A percentile compares a stretch with the other conserved stretches of the same genome.
These are phyloP conservation scores for Anthoscopus minutus DNA, from an alignment of 2,113 vertebrate genomes.

Conservation along the genomic window DNA sequence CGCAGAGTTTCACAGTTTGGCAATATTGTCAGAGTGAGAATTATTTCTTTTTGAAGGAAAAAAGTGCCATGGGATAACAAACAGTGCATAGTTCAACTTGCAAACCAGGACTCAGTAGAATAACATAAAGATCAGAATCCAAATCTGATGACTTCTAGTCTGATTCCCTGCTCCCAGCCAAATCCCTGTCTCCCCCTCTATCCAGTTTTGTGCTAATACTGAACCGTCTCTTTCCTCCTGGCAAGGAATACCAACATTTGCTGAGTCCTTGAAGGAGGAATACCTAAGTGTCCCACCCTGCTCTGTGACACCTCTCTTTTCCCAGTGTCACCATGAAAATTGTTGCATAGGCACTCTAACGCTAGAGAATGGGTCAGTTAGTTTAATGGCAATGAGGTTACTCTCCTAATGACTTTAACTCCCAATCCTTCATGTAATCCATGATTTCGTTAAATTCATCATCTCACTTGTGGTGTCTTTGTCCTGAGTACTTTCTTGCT, in stretches of 20 bases:
- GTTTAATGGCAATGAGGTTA: background rate
- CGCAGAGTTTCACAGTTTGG: background rate
- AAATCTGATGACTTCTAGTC: background rate
- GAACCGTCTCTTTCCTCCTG: background rate
- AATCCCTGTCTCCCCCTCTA: background rate
- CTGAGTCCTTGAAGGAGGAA: background rate
- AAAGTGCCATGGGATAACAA: background rate
- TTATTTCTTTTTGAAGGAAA: background rate
- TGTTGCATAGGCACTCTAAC: background rate
- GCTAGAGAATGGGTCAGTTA: background rate
- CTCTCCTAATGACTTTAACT: background rate
- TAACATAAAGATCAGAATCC: background rate
- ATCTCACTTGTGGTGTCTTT: accelerated
- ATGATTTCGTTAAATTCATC: background rate
- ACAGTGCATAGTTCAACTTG: background rate
- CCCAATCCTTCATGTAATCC: background rate
- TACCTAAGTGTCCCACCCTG: background rate
- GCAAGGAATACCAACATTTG: background rate
- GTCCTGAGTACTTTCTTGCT: background rate
- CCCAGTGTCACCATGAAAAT: background rate
- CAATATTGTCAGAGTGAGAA: background rate
- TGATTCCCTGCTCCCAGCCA: background rate
- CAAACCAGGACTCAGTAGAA: background rate
- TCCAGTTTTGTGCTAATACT: background rate
- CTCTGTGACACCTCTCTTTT: background rate